These are phyloP conservation scores for Catocala nupta DNA, from an alignment of 2,888 invertebrate species.

Conservation along the genomic window DNA sequence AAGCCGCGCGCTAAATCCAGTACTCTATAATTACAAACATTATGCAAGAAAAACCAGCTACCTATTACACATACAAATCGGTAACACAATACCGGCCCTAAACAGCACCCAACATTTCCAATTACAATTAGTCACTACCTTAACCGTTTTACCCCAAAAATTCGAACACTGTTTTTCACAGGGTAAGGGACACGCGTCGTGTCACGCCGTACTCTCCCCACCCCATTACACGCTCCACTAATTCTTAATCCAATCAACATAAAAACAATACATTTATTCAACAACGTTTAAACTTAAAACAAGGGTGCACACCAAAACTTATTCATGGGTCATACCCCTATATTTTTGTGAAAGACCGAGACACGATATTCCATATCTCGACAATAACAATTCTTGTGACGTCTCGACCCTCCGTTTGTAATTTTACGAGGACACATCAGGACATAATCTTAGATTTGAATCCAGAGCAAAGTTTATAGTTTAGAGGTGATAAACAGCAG, in stretches of 20 bases:
- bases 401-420: constrained; percentile 65
- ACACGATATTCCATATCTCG: constrained; percentile 70
- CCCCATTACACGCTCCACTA: constrained; percentile 46
- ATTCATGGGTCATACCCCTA: constrained; percentile 59
- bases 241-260: constrained; percentile 47
- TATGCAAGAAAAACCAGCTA: too few species aligned
- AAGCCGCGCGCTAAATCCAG: too few species aligned
- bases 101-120: not conserved
- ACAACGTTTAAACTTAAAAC: constrained; percentile 49
- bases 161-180: constrained; percentile 3
- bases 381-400: constrained; percentile 67
- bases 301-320: constrained; percentile 53
- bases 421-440: constrained; percentile 66
- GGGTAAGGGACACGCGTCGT: constrained; percentile 19
- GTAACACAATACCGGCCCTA: not conserved
- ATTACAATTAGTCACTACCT: not conserved
- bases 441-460: constrained; percentile 53
- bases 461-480: constrained; percentile 42
- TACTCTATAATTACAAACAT: too few species aligned
- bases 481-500: constrained; percentile 33
- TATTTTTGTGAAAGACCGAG: constrained; percentile 63
- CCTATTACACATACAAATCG: not conserved
- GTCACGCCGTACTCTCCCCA: constrained; percentile 30
- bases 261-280: constrained; percentile 49
- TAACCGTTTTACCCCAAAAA: constrained; percentile 1